Base-by-base conservation (phyloP, 2,113 vertebrate species). In the Malurus melanocephalus region DNA sequence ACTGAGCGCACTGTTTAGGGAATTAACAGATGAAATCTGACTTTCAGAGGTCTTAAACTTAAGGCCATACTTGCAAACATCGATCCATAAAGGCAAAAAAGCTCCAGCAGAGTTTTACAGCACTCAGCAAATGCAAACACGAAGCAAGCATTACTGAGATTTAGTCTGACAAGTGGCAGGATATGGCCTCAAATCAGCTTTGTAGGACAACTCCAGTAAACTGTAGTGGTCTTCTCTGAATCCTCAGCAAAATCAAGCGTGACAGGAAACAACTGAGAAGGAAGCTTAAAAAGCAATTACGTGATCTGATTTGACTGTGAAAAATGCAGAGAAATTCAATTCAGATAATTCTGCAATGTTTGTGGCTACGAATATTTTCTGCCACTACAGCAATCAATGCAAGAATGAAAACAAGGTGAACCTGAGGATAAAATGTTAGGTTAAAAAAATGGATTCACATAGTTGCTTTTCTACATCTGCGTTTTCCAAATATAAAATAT, bases 321-420 rank as follows among this genome's bases (percentile, higher is more conserved):
- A 81, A 71, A 74, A 66, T 48, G 40, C 7, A 38, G 6, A 18
- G 53, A 80, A 85, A 10, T 64, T 92, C 57, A 85, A 66, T 73
- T 95, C 65, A 83, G 24, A 71, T 81, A 91, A 52, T 87, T 93
- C 61, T 89, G 18, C 35, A 76, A 42, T 46, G 60, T 83, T 46
- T 53, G 45, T 49, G 59, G 42, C 66, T 89, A 94, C 53, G 88
- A 81, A 85, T 74, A 57, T 33, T 79, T 96, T 91, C 51, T 74
- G 43, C 57, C 40, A 42, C 38, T 30, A 45, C 33, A 73, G 48
- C 43, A 91, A 80, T 92, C 87, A 52, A n/a, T 49, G 38, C 4
- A 85, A 80, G 62, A 94, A 87, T 75, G 76, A 92, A 71, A 95
- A 84, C 18, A 69, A 62, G n/a, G 56, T 74, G 85, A 95, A 85